Conservation (phyloP, 2,113 vertebrate genomes). For the Centropus unirufus region DNA sequence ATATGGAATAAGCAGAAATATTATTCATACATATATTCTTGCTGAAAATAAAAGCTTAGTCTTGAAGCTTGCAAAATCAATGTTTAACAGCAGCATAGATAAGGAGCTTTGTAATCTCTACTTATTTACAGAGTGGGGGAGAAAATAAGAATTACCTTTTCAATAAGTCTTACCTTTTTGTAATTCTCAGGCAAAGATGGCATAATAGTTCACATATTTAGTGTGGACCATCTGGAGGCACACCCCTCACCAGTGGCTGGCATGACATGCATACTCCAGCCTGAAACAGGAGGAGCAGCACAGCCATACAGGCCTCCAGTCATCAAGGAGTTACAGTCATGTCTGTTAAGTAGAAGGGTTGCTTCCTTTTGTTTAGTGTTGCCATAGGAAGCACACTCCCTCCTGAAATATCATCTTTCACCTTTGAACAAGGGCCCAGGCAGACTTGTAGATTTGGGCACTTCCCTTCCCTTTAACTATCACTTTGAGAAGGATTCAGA, state of each 20-base stretch:
- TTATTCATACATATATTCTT: neutral
- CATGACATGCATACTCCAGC: neutral
- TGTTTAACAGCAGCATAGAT: neutral
- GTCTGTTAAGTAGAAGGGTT: neutral
- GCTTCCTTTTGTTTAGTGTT: neutral
- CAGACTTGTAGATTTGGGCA: neutral
- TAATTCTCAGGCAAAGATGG: neutral
- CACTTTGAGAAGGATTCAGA: neutral
- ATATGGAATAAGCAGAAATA: neutral
- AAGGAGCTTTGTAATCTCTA: neutral
- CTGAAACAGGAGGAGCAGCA: neutral
- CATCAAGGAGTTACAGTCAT: neutral
- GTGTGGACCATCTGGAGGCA: neutral
- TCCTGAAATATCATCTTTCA: neutral
- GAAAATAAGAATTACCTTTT: neutral
- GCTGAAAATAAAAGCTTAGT: neutral
- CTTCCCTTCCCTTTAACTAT: neutral
- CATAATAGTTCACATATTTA: neutral
- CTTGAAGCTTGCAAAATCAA: neutral
- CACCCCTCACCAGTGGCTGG: too few species aligned
- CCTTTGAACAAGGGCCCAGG: neutral
- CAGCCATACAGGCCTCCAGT: fast-evolving
- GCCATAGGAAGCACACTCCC: neutral
- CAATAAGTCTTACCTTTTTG: neutral
- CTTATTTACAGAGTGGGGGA: neutral